Evolutionary conservation across 2,113 vertebrate species (phyloP).

Genomic region (Pelecanus crispus): DNA sequence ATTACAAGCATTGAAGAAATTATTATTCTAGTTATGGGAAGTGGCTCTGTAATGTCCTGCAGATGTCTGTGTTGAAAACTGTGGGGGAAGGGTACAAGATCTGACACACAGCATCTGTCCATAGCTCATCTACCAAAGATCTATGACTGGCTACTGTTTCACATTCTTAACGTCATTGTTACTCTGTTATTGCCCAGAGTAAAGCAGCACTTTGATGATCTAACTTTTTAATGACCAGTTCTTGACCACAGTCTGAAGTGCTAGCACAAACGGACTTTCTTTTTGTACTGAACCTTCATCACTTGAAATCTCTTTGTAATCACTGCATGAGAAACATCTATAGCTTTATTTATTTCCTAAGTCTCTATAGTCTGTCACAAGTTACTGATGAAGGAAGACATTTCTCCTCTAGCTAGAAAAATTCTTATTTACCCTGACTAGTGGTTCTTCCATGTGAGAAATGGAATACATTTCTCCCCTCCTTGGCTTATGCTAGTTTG

Average conservation of each 20-base stretch:
- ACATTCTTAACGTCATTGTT: not conserved
- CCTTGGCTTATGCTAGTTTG: not conserved
- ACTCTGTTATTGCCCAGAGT: not conserved
- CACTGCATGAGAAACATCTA: not conserved
- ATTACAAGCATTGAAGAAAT: not conserved
- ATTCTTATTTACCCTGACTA: not conserved
- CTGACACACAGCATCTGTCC: not conserved
- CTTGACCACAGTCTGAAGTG: not conserved
- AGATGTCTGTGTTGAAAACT: not conserved
- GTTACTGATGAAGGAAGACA: not conserved
- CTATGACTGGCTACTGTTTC: not conserved
- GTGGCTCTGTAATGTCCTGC: not conserved
- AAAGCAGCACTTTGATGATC: not conserved
- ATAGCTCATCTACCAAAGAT: not conserved
- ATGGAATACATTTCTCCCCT: not conserved
- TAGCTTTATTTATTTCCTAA: not conserved
- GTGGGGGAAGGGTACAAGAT: not conserved
- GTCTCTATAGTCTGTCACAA: not conserved
- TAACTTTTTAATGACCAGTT: not conserved
- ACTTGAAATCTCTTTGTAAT: not conserved
- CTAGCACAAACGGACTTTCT: not conserved
- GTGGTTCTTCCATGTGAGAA: not conserved
- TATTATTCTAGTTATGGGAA: not conserved
- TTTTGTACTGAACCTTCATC: not conserved
- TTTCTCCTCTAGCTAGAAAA: not conserved